Base-by-base conservation (phyloP, 2,888 invertebrate species). In the Leucania comma region DNA sequence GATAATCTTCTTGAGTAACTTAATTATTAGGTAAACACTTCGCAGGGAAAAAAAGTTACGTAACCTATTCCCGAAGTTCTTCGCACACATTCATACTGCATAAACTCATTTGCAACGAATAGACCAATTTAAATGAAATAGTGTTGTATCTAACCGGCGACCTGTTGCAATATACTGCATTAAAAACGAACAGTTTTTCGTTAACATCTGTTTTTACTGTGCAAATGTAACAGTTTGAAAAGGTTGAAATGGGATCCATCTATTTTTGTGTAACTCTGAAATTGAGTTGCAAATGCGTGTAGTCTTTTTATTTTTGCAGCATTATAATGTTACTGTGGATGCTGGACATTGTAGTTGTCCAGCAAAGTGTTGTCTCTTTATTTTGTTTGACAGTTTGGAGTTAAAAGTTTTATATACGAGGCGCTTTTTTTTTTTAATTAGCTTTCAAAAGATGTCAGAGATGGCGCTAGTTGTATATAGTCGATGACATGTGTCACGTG, bases 121-220 rank as follows among this genome's bases (percentile, higher is more conserved):
- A 58, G 67, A n/a, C 20, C 65, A 81, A 64, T 77, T 77, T 81
- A 57, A 64, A 71, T 79, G 58, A 76, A 76, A 81, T 53, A 76
- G 22, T 48, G 50, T 26, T 42, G 51, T 42, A 54, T 54, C 63
- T 54, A 68, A 62, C 57, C 17, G 24, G 51, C 72, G 12, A 81
- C 82, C 68, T 79, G 78, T 79, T 79, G 78, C 72, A 65, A 46
- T 62, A 35, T 12, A 62, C 24, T 65, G 46, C 38, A 71, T 81
- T 70, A 76, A 65, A 69, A 71, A 35, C 66, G 60, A 56, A 69
- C 26, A 10, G 22, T 50, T 67, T 75, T 70, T 14, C 48, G 54
- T 60, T 48, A 68, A 75, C 81, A 65, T 64, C 54, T 60, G 77
- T 81, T 70, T 65, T 78, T 56, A 75, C 62, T 51, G 14, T 22